Evolutionary conservation across 2,888 invertebrate genomes (phyloP), one percentile per base, ranked within the genome.

Genomic region (Meta bourneti): DNA sequence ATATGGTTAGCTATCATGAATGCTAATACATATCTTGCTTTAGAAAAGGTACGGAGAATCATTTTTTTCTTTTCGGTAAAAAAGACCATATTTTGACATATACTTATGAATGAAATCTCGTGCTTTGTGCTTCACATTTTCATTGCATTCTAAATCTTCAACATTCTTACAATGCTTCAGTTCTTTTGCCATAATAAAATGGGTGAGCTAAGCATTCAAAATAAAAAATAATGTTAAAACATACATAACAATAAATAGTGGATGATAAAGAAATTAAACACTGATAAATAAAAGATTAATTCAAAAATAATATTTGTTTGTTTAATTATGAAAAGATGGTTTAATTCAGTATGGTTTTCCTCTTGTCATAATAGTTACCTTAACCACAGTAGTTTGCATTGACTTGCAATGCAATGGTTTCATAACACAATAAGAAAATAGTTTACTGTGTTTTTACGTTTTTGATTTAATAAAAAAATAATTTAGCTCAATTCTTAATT

Each of bases 101-200:
- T 99, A 99, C 95, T 98, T 98, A 94, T 96, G 97, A 89, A 99
- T 98, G 95, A 98, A 99, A 95, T 98, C 99, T 95, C 97, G 97
- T 34, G 99, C 98, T 95, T 99, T 99, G 94, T 97, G 97, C 94
- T 98, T 98, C 8, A 99, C 99, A 90, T 98, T 98, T 93, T 98
- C 98, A 70, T 97, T 98, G 94, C 98, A 98, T 84, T 97, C 96
- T 82, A 98, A 95, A 94, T 98, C 98, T 93, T 98, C 97, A 4
- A 97, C 97, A 75, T 97, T 97, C 93, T 97, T 97, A 94, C 98
- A 97, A 95, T 98, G 98, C 95, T 98, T 98, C 95, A 98, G 95
- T 95, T 99, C 98, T 95, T 99, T 99, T 91, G 98, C 96, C 97
- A 98, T 97, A 92, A 99, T 98, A 95, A 98, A 98, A 95, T 98